Base-by-base conservation (phyloP, 2,113 vertebrate genomes). In the Puffinus mauretanicus region DNA sequence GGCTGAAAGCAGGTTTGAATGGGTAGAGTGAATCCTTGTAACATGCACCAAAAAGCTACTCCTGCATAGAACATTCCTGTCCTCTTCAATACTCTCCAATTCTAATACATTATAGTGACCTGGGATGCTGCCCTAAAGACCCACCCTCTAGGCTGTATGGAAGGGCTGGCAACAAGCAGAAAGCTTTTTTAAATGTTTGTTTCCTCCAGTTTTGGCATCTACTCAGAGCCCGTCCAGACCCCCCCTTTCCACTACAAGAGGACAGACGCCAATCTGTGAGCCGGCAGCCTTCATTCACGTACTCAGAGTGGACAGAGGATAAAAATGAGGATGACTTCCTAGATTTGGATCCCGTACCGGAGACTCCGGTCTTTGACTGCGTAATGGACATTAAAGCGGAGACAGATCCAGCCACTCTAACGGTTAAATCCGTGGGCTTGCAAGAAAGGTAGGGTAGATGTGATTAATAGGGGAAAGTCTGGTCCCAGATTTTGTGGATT, bases 241-340 rank as follows among this genome's bases (percentile, higher is more conserved):
- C 97, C 12, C 52, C 96, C 21, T 44, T 96, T 19, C 97, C 97
- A 0, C 97, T 97, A 32, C 94, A 97, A 70, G 98, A 99, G 46
- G 99, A 99, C 94, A 98, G 99, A 32, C 99, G 99, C 55, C 99
- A 99, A 90, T 99, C 99, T 3, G 99, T 99, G 96, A 99, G 99
- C 92, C 99, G 99, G 49, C 99, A 99, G 96, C 99, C 99, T 54
- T 99, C 99, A 62, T 99, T 99, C 97, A 99, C 99, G 1, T 99
- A 99, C 96, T 99, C 99, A 0, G 99, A 99, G 96, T 99, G 99
- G 99, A 99, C 99, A 26, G 99, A 99, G 47, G 98, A 98, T 86
- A 98, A 98, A 92, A 98, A 98, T 8, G 99, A 99, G 65, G 98
- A 98, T 80, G 99, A 99, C 85, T 99, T 99, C 90, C 97, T 99